phyloP scores from a whole-genome alignment of 2,888 invertebrate species.

The Apamea sordens region DNA sequence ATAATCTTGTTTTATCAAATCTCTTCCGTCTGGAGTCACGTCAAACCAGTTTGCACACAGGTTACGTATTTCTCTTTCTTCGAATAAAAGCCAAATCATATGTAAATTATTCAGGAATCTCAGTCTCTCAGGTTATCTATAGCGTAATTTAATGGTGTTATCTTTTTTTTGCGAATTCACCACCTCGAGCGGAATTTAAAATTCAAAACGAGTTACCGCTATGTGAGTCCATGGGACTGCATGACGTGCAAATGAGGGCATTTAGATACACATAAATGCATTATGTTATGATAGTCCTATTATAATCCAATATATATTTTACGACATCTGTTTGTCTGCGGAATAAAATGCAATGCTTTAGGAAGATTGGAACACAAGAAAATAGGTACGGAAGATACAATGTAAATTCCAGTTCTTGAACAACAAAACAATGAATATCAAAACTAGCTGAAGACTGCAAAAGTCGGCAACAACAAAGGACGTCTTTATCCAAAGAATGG shows the following conservation, averaged over 20 bases:
- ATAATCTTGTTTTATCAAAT: conserved; percentile 47
- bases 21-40: conserved; percentile 48
- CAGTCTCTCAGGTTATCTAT: conserved; percentile 52
- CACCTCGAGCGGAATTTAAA: conserved; percentile 52
- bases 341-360: conserved; percentile 22
- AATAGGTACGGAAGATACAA: conserved; percentile 13
- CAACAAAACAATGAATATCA: conserved; percentile 28
- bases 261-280: conserved; percentile 22
- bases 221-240: conserved; percentile 16
- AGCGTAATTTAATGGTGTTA: conserved; percentile 48
- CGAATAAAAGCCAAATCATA: conserved; percentile 57
- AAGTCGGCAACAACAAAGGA: conserved; percentile 24
- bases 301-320: conserved; percentile 28
- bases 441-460: conserved; percentile 31
- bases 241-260: conserved; percentile 12
- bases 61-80: conserved; percentile 43
- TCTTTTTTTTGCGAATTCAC: conserved; percentile 53
- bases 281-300: conserved; percentile 12
- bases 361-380: conserved; percentile 25
- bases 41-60: conserved; percentile 58
- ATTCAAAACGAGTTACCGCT: conserved; percentile 44
- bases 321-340: conserved; percentile 21
- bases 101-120: conserved; percentile 67
- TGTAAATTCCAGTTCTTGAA: conserved; percentile 25
- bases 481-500: conserved; percentile 1